Conservation (phyloP, 2,888 invertebrate genomes). For the Polyploca ridens region DNA sequence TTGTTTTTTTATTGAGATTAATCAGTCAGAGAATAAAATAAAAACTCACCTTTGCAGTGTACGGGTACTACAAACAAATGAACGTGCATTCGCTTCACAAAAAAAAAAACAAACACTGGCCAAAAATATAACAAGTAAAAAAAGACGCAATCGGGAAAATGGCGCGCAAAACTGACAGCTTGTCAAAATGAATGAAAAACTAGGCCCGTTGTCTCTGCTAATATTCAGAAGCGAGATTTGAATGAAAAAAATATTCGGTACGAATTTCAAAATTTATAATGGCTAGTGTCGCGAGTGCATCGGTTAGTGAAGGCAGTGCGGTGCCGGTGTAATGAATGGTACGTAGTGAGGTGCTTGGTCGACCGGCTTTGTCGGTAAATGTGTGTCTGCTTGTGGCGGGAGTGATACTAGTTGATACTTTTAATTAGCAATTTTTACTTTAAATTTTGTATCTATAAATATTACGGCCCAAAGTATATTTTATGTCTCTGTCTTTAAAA, state of each 20-base stretch:
- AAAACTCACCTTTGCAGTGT: conserved; percentile 36
- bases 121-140: conserved; percentile 24
- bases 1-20: not conserved
- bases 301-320: conserved; percentile 59
- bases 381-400: conserved; percentile 70
- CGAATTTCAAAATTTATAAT: conserved; percentile 40
- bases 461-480: not conserved
- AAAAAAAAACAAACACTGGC: conserved; percentile 37
- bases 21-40: conserved; percentile 19
- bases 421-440: conserved; percentile 38
- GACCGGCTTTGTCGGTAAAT: conserved; percentile 78
- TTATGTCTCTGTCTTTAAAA: too few species aligned
- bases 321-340: conserved; percentile 77
- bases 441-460: not conserved
- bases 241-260: conserved; percentile 21
- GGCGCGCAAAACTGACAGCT: conserved; percentile 58
- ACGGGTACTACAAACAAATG: conserved; percentile 22
- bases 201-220: conserved; percentile 18
- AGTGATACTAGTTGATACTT: conserved; percentile 63
- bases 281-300: conserved; percentile 72
- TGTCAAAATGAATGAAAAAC: conserved; percentile 42
- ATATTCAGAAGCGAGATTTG: conserved; percentile 21
- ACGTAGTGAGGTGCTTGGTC: conserved; percentile 72
- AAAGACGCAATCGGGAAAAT: conserved; percentile 49
- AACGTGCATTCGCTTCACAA: conserved; percentile 30